phyloP scores from a whole-genome alignment of 2,113 vertebrate genomes.

The Lichenostomus cassidix region DNA sequence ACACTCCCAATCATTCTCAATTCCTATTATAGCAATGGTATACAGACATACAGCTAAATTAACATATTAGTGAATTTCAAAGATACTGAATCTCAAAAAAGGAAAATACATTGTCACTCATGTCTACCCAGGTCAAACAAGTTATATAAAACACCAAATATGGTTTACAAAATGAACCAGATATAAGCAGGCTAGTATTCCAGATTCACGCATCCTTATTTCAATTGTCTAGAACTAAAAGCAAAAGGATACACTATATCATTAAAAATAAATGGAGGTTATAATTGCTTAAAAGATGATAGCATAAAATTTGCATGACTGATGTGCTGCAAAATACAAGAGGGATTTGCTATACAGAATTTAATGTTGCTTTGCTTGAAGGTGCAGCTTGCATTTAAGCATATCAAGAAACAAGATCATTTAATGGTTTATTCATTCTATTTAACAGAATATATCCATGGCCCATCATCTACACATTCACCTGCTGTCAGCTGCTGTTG shows the following conservation, averaged over 20 bases:
- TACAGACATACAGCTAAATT: neutral
- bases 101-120: neutral
- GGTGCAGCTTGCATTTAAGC: slow-evolving; percentile 43
- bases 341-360: slow-evolving; percentile 20
- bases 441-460: slow-evolving; percentile 66
- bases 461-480: slow-evolving; percentile 69
- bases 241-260: neutral
- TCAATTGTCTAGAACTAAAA: slow-evolving; percentile 33
- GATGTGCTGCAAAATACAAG: slow-evolving; percentile 27
- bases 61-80: neutral
- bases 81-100: neutral
- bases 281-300: slow-evolving; percentile 47
- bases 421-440: slow-evolving; percentile 78
- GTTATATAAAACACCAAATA: neutral
- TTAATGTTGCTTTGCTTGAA: slow-evolving; percentile 45
- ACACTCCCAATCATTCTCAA: neutral
- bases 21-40: neutral
- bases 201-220: neutral
- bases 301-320: slow-evolving; percentile 61
- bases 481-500: slow-evolving; percentile 64
- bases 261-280: slow-evolving; percentile 41
- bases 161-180: neutral
- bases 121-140: neutral
- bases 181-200: neutral
- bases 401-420: slow-evolving; percentile 53